Evolutionary conservation across 2,888 invertebrate species (phyloP).

Genomic region (Spialia ferax): DNA sequence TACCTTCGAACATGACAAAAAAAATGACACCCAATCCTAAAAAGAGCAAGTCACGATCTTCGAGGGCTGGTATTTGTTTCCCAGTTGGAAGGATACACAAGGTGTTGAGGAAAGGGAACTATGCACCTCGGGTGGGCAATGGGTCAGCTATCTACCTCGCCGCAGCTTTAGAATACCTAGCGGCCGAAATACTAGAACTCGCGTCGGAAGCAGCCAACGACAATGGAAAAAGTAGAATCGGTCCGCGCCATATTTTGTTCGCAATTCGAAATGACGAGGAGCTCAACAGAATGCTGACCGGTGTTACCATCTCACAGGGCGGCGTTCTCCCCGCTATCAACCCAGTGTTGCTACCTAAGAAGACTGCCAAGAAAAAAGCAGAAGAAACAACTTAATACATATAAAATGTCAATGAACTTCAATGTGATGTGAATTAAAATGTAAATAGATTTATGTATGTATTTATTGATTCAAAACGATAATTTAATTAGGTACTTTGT

Average conservation of each 20-base stretch:
- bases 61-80: slow-evolving; percentile 85
- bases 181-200: slow-evolving; percentile 88
- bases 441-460: slow-evolving; percentile 1
- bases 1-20: too few relatives aligned
- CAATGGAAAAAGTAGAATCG: slow-evolving; percentile 87
- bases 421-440: too few relatives aligned
- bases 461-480: neutral
- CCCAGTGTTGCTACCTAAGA: slow-evolving; percentile 64
- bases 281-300: slow-evolving; percentile 59
- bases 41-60: slow-evolving; percentile 68
- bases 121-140: slow-evolving; percentile 83
- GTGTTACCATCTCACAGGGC: slow-evolving; percentile 63
- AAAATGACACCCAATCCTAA: slow-evolving; percentile 52
- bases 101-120: slow-evolving; percentile 83
- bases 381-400: neutral
- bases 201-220: slow-evolving; percentile 88
- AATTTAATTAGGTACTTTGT: neutral
- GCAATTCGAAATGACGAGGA: slow-evolving; percentile 72
- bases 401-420: too few relatives aligned
- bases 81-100: slow-evolving; percentile 85
- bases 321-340: slow-evolving; percentile 67
- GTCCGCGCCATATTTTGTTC: slow-evolving; percentile 63
- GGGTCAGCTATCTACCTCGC: slow-evolving; percentile 84
- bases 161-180: slow-evolving; percentile 88
- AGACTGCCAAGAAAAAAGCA: slow-evolving; percentile 55